phyloP scores from a whole-genome alignment of 1,140 invertebrate genomes.

The Alviniconcha marisindica region DNA sequence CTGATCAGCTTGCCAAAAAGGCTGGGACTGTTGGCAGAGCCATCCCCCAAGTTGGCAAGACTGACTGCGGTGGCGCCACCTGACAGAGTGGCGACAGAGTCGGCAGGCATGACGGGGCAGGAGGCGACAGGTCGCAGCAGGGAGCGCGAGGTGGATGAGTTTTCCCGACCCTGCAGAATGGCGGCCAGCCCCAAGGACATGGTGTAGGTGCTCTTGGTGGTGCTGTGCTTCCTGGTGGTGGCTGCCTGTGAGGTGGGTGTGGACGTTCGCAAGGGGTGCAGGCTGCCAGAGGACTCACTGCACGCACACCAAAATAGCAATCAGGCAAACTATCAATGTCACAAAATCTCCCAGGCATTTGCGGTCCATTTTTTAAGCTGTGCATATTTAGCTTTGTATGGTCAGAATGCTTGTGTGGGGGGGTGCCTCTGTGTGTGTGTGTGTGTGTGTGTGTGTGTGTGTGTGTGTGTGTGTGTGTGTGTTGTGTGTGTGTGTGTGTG shows the following conservation, averaged over 20 bases:
- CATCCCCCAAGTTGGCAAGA: not conserved
- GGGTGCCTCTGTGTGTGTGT: too few species aligned
- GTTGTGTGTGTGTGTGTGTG: too few species aligned
- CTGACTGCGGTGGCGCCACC: not conserved
- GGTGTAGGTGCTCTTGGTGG: conserved; percentile 84
- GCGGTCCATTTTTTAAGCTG: too few species aligned
- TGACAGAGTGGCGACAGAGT: not conserved
- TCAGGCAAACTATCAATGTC: not conserved
- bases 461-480: too few species aligned
- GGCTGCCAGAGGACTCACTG: conserved; percentile 77
- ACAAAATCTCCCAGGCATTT: too few species aligned
- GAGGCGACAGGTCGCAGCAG: conserved; percentile 24
- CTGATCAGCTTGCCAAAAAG: conserved; percentile 64
- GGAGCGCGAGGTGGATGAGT: conserved; percentile 76
- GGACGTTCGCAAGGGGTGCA: conserved; percentile 73
- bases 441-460: too few species aligned
- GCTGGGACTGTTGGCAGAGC: conserved; percentile 34
- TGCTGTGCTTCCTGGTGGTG: not conserved
- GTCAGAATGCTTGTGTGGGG: too few species aligned
- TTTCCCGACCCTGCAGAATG: conserved; percentile 85
- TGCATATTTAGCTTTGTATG: too few species aligned
- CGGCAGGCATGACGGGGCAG: conserved; percentile 31
- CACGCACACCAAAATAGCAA: conserved; percentile 56
- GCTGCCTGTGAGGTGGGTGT: conserved; percentile 64
- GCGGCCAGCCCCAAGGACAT: conserved; percentile 87